Percentiles rank a stretch among this genome's conserved stretches.
Conservation (phyloP, 1,140 invertebrate species). For the Drosophila kepulauana region DNA sequence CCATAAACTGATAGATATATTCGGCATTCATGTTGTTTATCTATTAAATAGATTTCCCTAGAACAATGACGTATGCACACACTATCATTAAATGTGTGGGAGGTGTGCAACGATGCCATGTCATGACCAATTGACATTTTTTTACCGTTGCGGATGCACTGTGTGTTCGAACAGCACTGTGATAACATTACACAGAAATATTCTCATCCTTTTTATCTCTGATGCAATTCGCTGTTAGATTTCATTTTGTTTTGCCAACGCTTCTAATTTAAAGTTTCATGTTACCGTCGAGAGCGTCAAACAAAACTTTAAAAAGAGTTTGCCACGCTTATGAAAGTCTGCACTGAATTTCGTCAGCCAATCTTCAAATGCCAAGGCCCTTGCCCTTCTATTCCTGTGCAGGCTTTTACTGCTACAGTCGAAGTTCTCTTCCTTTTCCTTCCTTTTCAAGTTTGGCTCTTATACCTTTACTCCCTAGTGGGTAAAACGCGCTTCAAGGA, state of each 20-base stretch:
- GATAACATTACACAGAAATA: neutral
- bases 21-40: slow-evolving; percentile 10
- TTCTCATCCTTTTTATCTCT: slow-evolving; percentile 1
- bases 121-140: slow-evolving; percentile 11
- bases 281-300: slow-evolving; percentile 27
- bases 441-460: neutral
- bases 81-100: neutral
- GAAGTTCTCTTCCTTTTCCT: neutral
- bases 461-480: neutral
- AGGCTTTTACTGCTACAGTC: slow-evolving; percentile 8
- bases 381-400: slow-evolving; percentile 42
- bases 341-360: slow-evolving; percentile 61
- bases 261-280: slow-evolving; percentile 57
- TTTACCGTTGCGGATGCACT: neutral
- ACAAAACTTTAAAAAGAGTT: slow-evolving; percentile 32
- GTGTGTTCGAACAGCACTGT: neutral
- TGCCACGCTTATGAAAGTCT: slow-evolving; percentile 53
- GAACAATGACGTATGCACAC: slow-evolving; percentile 56
- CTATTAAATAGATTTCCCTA: slow-evolving; percentile 52
- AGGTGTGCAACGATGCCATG: neutral
- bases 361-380: slow-evolving; percentile 26
- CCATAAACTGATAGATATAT: slow-evolving; percentile 11
- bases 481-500: too few species aligned
- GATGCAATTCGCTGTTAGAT: slow-evolving; percentile 43
- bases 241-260: neutral